Percentiles rank a stretch among this genome's conserved stretches.
phyloP scores from a whole-genome alignment of 2,888 invertebrate species.

The Polymixis flavicincta region DNA sequence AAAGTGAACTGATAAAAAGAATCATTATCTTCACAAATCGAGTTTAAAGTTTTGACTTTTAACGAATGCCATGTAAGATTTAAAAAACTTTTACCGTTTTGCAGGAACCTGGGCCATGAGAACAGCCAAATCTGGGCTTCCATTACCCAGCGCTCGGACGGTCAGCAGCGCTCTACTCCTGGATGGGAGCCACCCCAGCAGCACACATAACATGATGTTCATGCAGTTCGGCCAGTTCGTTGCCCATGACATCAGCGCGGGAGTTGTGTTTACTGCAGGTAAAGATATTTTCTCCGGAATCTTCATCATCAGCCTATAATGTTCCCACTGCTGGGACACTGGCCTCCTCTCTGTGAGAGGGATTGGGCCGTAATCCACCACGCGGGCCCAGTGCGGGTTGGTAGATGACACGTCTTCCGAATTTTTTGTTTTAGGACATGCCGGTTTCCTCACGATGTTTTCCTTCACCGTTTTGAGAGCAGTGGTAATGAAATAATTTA shows the following conservation, averaged over 20 bases:
- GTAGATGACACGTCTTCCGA: too few species aligned
- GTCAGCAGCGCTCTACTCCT: constrained; percentile 92
- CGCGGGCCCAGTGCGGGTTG: too few species aligned
- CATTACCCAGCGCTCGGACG: constrained; percentile 92
- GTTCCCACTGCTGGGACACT: too few species aligned
- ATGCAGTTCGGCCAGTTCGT: constrained; percentile 96
- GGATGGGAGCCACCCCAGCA: constrained; percentile 91
- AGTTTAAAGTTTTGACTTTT: background rate
- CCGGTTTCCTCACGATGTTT: too few species aligned
- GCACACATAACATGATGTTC: constrained; percentile 92
- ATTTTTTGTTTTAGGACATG: too few species aligned
- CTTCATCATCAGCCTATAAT: background rate
- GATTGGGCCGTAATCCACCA: too few species aligned
- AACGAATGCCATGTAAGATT: background rate
- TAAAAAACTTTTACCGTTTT: background rate
- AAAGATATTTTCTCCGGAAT: constrained; percentile 65
- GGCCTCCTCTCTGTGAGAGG: too few species aligned
- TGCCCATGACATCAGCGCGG: constrained; percentile 94
- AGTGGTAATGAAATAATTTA: too few species aligned
- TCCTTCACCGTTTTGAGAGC: too few species aligned
- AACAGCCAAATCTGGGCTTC: constrained; percentile 82
- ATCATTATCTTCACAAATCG: background rate
- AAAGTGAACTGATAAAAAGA: background rate
- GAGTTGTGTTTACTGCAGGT: constrained; percentile 93
- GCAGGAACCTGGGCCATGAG: constrained; percentile 89